Evolutionary conservation across 2,888 invertebrate species (phyloP), one percentile per base, ranked within the genome.

Genomic region (Unio pictorum): DNA sequence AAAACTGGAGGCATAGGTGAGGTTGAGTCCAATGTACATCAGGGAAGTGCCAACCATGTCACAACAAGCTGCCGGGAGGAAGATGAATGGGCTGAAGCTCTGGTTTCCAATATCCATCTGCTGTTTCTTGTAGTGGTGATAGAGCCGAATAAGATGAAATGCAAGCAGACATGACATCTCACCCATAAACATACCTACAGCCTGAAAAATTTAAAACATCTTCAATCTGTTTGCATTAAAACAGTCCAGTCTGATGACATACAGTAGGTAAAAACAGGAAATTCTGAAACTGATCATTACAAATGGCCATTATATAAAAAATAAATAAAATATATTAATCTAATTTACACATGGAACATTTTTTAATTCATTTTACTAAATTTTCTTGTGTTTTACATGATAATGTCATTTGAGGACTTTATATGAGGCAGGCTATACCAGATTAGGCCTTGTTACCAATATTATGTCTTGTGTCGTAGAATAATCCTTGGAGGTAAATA

Each of bases 1-100:
- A 90, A 97, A 98, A 87, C 96, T 97, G 80, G 96, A 96, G 1
- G 96, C 95, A 87, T 95, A 96, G 0, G 98, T 98, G 88, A 98
- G 91, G 83, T 94, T 96, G 67, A 98, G 91, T 7, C 97, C 98
- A 64, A 97, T 93, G 87, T 97, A 96, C 94, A 97, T 95, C 54
- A 95, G 92, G 0, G 96, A 95, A 0, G 97, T 97, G 1, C 94
- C 96, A 71, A 94, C 91, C 93, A 96, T 94, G 89, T 98, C 98
- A 89, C 95, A 95, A 90, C 96, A 91, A 0, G 97, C 95, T 0
- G 98, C 96, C 30, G 96, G 93, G 81, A 96, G 91, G 83, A 99
- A 93, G 72, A 95, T 93, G 17, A 95, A 91, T 0, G 95, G 95
- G 86, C 93, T 96, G 89, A 96, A 96, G 78, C 93, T 92, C 72